Percentiles rank a stretch among this genome's conserved stretches.
These are phyloP conservation scores for Puntigrus tetrazona DNA, from an alignment of 2,113 vertebrate species.

Conservation along the genomic window DNA sequence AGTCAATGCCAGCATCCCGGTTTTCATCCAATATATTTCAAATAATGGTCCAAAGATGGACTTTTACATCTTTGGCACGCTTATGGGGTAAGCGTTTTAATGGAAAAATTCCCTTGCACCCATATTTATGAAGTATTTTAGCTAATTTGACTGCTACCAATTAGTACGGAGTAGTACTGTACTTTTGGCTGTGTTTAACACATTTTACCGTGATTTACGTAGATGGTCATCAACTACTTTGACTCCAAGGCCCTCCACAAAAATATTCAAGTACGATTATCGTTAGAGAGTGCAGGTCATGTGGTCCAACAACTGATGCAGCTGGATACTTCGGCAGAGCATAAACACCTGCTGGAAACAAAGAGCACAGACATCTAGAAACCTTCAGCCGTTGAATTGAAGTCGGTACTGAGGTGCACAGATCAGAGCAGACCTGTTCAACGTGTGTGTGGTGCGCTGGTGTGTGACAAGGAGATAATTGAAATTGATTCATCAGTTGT, in stretches of 20 bases:
- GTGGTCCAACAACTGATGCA: not conserved
- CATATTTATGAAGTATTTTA: not conserved
- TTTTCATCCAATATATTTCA: too few relatives aligned
- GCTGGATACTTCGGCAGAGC: not conserved
- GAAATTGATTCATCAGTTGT: constrained; percentile 34
- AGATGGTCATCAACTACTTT: not conserved
- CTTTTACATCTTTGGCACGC: too few relatives aligned
- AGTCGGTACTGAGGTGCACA: constrained; percentile 1
- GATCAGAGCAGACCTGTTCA: not conserved
- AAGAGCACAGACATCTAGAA: not conserved
- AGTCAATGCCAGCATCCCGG: too few relatives aligned
- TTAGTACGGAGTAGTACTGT: not conserved
- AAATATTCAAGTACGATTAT: not conserved
- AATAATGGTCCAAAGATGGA: too few relatives aligned
- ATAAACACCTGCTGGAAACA: not conserved
- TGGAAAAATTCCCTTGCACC: too few relatives aligned
- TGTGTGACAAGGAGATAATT: constrained; percentile 16
- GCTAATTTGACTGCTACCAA: not conserved
- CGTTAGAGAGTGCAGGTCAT: too few relatives aligned
- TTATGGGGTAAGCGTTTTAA: too few relatives aligned
- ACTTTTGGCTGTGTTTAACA: not conserved
- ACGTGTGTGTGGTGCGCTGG: not conserved
- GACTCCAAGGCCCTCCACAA: not conserved
- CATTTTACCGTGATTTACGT: not conserved
- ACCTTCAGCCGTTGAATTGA: not conserved